Base-by-base conservation (phyloP, 2,888 invertebrate species). In the Caenorhabditis sp. region DNA sequence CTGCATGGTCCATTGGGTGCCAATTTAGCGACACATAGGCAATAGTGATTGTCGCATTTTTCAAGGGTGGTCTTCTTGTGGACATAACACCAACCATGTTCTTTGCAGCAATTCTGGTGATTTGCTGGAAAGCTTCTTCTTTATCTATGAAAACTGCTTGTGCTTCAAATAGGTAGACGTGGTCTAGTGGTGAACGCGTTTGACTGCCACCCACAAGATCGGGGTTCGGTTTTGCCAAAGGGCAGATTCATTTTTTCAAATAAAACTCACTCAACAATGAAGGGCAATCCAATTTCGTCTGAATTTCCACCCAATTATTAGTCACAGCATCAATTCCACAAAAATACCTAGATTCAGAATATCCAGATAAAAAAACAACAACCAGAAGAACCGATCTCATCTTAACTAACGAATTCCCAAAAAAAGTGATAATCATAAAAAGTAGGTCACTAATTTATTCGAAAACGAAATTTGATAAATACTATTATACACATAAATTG, bases 261-360 rank as follows among this genome's bases (percentile, higher is more conserved):
- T 31, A 27, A 56, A 56, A 56, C 26, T 56, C 25, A 74, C 73
- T 56, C n/a, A 69, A 21, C 14, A 65, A 59, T 7, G 65, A 10
- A 0, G 63, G 63, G 58, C 73, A 74, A 56, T 74, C 73, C 25
- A 74, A 25, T 54, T 74, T 74, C 31, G 70, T 59, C 10, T 57
- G 57, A 50, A 74, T 59, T 36, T 70, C 74, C 67, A 74, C 64
- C 70, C 67, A 70, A 67, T 70, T 74, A 3, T 65, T 67, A 8
- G 70, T 70, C 1, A 74, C 53, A 10, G 64, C 67, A 31, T 74
- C 74, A 26, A 74, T 63, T 50, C 70, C 74, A 54, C 74, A 74
- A 61, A 74, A 68, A n/a, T 70, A 36, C 52, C 73, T 12, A 3
- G 26, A 20, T 21, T 23, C 23, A 12, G 21, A 20, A 21, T 5